phyloP scores from a whole-genome alignment of 2,888 invertebrate species.

The Xestia c-nigrum region DNA sequence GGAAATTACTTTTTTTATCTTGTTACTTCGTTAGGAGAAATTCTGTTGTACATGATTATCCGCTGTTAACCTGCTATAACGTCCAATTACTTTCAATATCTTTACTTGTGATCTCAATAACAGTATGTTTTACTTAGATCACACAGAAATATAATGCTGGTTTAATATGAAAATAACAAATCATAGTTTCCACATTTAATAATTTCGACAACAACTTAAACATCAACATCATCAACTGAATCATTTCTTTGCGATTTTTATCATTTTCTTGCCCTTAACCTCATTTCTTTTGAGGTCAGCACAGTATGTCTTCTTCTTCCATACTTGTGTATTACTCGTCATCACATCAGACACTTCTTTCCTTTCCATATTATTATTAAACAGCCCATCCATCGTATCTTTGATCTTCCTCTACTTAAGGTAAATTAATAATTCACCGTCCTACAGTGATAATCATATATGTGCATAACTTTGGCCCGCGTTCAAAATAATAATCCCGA shows the following conservation, averaged over 20 bases:
- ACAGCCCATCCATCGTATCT: too few relatives aligned
- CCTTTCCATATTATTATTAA: too few relatives aligned
- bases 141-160: not conserved
- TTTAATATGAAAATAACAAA: too few relatives aligned
- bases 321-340: too few relatives aligned
- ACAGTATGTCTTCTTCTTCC: too few relatives aligned
- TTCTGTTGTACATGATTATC: conserved; percentile 1
- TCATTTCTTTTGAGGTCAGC: too few relatives aligned
- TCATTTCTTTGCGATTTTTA: not conserved
- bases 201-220: not conserved
- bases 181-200: not conserved
- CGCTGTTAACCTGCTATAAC: conserved; percentile 8
- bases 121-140: not conserved
- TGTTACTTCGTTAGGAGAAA: conserved; percentile 18
- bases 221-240: too few relatives aligned
- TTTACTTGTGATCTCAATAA: not conserved
- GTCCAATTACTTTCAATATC: not conserved
- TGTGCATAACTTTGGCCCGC: not conserved
- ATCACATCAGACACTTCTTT: too few relatives aligned
- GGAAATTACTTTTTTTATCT: conserved; percentile 17
- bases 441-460: not conserved
- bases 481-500: conserved; percentile 34
- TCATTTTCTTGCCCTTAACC: too few relatives aligned
- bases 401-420: too few relatives aligned
- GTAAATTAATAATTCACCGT: not conserved